These are phyloP conservation scores for Coptodon bakossiorum DNA, from an alignment of 2,113 vertebrate genomes.

Conservation along the genomic window DNA sequence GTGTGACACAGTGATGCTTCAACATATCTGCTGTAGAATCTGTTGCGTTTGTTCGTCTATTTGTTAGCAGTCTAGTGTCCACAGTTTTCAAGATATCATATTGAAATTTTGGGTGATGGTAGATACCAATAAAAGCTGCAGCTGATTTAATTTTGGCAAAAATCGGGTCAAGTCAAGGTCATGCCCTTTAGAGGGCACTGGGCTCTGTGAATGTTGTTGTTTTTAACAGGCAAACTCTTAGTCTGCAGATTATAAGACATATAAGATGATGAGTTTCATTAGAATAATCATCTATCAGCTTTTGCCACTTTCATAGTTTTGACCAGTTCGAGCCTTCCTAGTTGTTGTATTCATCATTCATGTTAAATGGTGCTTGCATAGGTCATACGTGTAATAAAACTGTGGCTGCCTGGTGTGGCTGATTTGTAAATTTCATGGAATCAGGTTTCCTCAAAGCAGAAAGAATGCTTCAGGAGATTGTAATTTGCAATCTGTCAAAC, in stretches of 20 bases:
- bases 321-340: neutral
- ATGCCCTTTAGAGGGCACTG: fast-evolving
- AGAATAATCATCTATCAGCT: neutral
- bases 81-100: neutral
- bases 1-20: neutral
- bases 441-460: neutral
- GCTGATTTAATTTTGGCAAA: neutral
- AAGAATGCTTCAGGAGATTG: neutral
- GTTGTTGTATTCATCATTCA: neutral
- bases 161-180: fast-evolving
- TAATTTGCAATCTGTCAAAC: neutral
- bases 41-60: neutral
- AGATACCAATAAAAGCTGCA: neutral
- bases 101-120: neutral
- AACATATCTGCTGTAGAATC: too few relatives aligned
- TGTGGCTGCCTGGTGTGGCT: neutral
- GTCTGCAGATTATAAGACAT: neutral
- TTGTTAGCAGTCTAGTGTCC: neutral
- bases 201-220: neutral
- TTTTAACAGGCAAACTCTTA: neutral
- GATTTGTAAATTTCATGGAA: neutral
- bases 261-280: fast-evolving
- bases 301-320: neutral
- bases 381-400: neutral
- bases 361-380: neutral